A percentile compares a stretch with the other conserved stretches of the same genome.
Conservation (phyloP, 2,888 invertebrate species). For the Epinotia brunnichana region DNA sequence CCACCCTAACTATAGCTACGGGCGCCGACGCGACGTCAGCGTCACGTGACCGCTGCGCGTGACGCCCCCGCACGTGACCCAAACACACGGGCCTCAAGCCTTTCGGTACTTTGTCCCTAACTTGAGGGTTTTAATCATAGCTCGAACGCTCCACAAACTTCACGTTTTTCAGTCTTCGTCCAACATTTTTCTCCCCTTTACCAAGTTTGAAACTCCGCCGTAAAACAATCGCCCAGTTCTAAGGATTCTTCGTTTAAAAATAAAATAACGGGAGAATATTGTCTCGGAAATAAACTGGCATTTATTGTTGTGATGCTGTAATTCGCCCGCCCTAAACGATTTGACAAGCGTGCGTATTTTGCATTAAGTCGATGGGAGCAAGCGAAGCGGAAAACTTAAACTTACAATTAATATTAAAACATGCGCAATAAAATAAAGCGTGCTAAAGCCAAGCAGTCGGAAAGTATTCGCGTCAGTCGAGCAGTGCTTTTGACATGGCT, state of each 20-base stretch:
- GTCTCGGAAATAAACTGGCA: conserved; percentile 54
- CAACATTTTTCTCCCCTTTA: conserved; percentile 11
- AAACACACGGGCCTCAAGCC: conserved; percentile 20
- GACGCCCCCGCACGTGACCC: conserved; percentile 36
- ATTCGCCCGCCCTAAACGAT: conserved; percentile 60
- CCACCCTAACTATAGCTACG: not conserved
- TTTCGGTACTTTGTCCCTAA: conserved; percentile 27
- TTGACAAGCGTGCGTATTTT: conserved; percentile 68
- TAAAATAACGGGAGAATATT: conserved; percentile 50
- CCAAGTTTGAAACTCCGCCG: conserved; percentile 30
- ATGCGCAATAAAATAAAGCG: conserved; percentile 76
- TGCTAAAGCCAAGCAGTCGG: conserved; percentile 72
- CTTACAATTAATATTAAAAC: conserved; percentile 82
- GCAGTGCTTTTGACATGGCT: conserved; percentile 77
- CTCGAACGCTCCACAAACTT: conserved; percentile 29
- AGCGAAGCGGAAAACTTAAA: conserved; percentile 76
- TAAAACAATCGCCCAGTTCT: conserved; percentile 52
- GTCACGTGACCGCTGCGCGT: conserved; percentile 32
- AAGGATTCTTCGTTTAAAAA: conserved; percentile 52
- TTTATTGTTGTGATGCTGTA: conserved; percentile 51
- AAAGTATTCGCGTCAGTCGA: conserved; percentile 75
- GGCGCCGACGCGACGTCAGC: conserved; percentile 12
- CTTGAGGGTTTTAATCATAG: conserved; percentile 31
- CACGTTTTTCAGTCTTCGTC: conserved; percentile 24
- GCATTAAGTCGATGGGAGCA: conserved; percentile 63